Conservation (phyloP, 2,797 vertebrate species). For the Trichosurus vulpecula region DNA sequence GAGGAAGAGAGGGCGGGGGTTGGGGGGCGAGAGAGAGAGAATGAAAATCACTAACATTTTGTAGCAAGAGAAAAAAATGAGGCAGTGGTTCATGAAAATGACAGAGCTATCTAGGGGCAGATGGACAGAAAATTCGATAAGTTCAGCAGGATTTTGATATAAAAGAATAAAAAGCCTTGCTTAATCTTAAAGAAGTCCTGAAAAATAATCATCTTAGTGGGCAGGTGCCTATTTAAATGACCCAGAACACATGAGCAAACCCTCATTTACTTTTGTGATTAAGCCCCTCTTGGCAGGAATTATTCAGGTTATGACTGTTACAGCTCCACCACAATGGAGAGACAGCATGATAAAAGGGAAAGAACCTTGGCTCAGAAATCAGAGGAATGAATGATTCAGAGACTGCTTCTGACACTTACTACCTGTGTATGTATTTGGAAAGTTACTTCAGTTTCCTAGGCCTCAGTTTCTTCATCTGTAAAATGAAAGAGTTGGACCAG, state of each 20-base stretch:
- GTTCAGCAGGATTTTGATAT: not conserved
- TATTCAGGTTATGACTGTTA: not conserved
- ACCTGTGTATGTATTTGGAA: too few species aligned
- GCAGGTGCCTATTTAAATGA: not conserved
- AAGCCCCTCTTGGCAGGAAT: not conserved
- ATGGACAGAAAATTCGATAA: not conserved
- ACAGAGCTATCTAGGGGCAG: not conserved
- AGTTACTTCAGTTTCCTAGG: not conserved
- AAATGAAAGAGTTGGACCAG: too few species aligned
- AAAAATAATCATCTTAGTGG: not conserved
- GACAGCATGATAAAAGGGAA: not conserved
- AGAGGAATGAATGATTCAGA: not conserved
- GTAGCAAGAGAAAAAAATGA: not conserved
- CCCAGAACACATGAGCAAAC: not conserved
- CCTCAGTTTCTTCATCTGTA: not conserved
- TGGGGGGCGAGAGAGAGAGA: too few species aligned
- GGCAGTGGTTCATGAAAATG: not conserved
- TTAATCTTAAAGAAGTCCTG: not conserved
- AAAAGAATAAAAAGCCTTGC: not conserved
- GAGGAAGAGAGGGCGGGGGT: fast-evolving
- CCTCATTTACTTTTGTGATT: not conserved
- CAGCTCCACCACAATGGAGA: not conserved
- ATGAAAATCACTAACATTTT: not conserved
- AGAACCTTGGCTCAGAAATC: not conserved
- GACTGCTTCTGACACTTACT: too few species aligned